Evolutionary conservation across 2,888 invertebrate genomes (phyloP).

Genomic region (Apodemia duryi): DNA sequence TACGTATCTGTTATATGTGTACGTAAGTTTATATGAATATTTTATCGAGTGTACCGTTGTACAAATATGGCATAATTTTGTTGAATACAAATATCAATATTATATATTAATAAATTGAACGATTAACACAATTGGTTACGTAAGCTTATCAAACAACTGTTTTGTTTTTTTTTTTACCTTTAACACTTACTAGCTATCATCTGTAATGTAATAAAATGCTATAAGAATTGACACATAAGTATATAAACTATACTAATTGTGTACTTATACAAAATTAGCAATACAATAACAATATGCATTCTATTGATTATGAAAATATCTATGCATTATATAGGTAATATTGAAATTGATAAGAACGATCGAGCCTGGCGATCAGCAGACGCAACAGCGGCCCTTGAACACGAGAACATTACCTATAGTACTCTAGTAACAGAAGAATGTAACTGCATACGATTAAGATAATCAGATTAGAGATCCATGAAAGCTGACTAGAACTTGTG

Average conservation of each 20-base stretch:
- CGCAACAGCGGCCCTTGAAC: constrained; percentile 45
- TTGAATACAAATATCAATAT: constrained; percentile 23
- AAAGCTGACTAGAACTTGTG: constrained; percentile 76
- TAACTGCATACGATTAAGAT: constrained; percentile 61
- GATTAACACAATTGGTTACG: constrained; percentile 43
- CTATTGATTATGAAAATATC: constrained; percentile 76
- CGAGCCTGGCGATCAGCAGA: constrained; percentile 16
- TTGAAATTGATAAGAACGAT: constrained; percentile 50
- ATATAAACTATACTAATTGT: constrained; percentile 80
- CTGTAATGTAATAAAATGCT: constrained; percentile 78
- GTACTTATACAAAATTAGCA: constrained; percentile 78
- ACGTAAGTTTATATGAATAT: not conserved
- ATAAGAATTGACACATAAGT: constrained; percentile 81
- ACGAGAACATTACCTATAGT: constrained; percentile 57
- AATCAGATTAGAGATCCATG: constrained; percentile 68
- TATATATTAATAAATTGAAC: constrained; percentile 27
- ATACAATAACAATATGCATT: constrained; percentile 74
- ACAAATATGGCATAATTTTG: constrained; percentile 1
- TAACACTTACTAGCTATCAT: constrained; percentile 78
- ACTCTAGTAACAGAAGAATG: constrained; percentile 61
- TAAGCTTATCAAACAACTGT: constrained; percentile 65
- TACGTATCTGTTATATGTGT: not conserved
- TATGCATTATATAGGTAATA: constrained; percentile 56
- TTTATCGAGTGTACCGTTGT: constrained; percentile 11
- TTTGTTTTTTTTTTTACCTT: constrained; percentile 61